Conservation (phyloP, 2,113 vertebrate genomes). For the Actinemys pallida region DNA sequence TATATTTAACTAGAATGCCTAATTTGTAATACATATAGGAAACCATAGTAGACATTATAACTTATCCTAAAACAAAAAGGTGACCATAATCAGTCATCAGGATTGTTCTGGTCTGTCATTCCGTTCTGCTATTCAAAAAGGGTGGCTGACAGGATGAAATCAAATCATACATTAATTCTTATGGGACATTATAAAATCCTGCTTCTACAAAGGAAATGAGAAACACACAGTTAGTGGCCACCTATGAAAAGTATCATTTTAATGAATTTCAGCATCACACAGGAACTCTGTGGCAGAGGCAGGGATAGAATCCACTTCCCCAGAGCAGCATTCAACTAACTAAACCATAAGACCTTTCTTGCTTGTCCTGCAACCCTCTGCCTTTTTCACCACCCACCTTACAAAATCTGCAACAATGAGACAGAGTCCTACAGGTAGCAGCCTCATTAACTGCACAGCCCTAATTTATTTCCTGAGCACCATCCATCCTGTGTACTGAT, state of each 20-base stretch:
- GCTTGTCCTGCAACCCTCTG: not conserved
- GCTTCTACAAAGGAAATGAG: not conserved
- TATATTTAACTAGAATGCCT: no score
- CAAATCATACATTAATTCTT: no score
- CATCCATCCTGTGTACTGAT: not conserved
- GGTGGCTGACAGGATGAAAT: no score
- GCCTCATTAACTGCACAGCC: not conserved
- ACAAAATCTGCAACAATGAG: not conserved
- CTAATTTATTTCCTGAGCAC: not conserved
- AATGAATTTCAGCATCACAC: not conserved
- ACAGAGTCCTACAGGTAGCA: not conserved
- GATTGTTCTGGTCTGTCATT: no score
- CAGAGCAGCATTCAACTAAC: not conserved
- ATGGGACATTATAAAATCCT: no score
- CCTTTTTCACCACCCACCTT: not conserved
- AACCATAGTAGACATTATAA: no score
- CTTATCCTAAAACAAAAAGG: no score
- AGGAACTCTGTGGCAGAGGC: not conserved
- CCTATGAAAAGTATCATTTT: not conserved
- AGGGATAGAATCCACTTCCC: not conserved
- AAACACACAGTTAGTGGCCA: not conserved
- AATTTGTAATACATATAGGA: no score
- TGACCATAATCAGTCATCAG: no score
- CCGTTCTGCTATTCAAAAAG: no score
- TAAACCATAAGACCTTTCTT: not conserved